These are phyloP conservation scores for Periparus ater DNA, from an alignment of 2,797 vertebrate genomes.

Conservation along the genomic window DNA sequence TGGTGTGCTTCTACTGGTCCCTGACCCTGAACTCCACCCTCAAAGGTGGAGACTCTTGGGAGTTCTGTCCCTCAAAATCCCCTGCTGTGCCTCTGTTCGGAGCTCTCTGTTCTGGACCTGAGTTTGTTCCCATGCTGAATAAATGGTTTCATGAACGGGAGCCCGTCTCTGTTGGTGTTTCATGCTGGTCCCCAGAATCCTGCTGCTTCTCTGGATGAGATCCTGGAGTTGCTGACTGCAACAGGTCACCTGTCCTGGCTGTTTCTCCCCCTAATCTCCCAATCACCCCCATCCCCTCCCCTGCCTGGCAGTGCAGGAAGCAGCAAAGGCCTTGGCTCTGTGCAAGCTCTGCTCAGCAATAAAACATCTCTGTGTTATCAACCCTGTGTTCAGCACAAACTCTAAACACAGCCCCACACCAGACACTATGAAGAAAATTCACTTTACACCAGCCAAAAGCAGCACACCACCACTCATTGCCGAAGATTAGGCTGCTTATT, in stretches of 20 bases:
- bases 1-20: too few species aligned
- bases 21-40: too few species aligned
- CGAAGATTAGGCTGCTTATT: not conserved
- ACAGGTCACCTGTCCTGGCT: not conserved
- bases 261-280: not conserved
- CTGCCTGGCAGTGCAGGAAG: rapidly evolving
- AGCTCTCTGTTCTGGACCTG: too few species aligned
- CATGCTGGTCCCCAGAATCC: too few species aligned
- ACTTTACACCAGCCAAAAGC: not conserved
- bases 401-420: not conserved
- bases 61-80: too few species aligned
- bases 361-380: not conserved
- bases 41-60: too few species aligned
- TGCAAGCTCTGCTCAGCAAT: not conserved
- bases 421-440: not conserved
- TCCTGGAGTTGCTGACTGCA: too few species aligned
- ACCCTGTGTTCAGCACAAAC: not conserved
- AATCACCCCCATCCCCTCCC: not conserved
- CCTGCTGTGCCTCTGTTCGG: too few species aligned
- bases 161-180: too few species aligned
- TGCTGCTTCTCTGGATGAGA: too few species aligned
- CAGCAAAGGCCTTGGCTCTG: not conserved
- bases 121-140: too few species aligned
- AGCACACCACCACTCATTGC: not conserved
- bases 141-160: too few species aligned